phyloP scores from a whole-genome alignment of 2,888 invertebrate species.

The Ceramica pisi region DNA sequence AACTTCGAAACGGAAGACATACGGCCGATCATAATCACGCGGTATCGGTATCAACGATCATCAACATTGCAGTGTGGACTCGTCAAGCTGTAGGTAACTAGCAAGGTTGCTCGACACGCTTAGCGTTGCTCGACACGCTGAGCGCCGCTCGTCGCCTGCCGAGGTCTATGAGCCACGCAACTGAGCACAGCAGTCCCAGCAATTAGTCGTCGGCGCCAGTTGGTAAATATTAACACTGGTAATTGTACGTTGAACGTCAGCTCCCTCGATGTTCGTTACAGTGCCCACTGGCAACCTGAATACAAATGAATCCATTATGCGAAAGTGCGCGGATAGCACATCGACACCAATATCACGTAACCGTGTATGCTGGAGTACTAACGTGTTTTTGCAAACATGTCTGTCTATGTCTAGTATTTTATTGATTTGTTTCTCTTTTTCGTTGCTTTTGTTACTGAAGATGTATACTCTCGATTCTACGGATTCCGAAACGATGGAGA shows the following conservation, averaged over 20 bases:
- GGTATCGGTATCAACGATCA: constrained; percentile 25
- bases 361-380: constrained; percentile 75
- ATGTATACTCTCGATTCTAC: constrained; percentile 5
- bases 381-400: constrained; percentile 72
- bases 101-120: constrained; percentile 48
- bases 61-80: constrained; percentile 35
- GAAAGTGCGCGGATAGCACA: constrained; percentile 85
- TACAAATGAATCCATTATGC: constrained; percentile 90
- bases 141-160: constrained; percentile 31
- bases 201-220: constrained; percentile 88
- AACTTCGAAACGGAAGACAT: neutral
- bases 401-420: constrained; percentile 29
- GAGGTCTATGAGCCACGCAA: constrained; percentile 56
- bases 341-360: constrained; percentile 83
- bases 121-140: constrained; percentile 49
- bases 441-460: constrained; percentile 21
- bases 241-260: constrained; percentile 89
- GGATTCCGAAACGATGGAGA: neutral
- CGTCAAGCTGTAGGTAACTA: constrained; percentile 33
- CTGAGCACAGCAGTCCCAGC: constrained; percentile 78
- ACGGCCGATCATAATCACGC: neutral
- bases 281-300: constrained; percentile 87
- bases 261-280: constrained; percentile 89
- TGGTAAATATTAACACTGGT: constrained; percentile 90
- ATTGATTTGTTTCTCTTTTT: constrained; percentile 21